phyloP scores from a whole-genome alignment of 2,113 vertebrate species.

The Euleptes europaea region DNA sequence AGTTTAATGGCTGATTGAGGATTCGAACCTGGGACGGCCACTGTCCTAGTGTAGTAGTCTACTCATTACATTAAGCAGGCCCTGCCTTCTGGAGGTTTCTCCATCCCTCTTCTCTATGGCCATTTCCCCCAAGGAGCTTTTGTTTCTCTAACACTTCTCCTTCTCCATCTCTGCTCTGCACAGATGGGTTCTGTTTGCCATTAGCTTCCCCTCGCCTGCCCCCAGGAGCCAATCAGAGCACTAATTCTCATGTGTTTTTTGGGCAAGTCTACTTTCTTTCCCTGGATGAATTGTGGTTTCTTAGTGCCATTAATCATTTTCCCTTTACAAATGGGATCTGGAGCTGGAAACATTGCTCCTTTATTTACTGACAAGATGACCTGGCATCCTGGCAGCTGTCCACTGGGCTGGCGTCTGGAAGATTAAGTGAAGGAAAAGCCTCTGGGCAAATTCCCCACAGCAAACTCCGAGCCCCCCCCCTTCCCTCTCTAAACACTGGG shows the following conservation, averaged over 20 bases:
- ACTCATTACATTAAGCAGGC: no score
- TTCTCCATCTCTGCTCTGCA: accelerated
- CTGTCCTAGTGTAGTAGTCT: no score
- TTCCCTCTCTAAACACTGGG: not conserved
- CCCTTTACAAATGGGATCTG: conserved; percentile 54
- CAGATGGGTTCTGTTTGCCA: conserved; percentile 57
- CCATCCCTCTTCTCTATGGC: not conserved
- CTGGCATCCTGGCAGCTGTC: conserved; percentile 59
- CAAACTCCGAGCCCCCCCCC: accelerated
- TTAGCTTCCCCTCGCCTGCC: conserved; percentile 36
- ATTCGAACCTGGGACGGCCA: no score
- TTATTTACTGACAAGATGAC: conserved; percentile 64
- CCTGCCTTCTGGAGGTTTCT: no score
- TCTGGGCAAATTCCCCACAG: conserved; percentile 20
- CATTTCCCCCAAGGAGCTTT: not conserved
- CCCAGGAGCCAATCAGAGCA: conserved; percentile 36
- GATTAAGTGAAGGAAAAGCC: conserved; percentile 17
- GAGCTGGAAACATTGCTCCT: conserved; percentile 68
- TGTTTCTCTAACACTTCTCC: not conserved
- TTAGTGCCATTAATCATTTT: conserved; percentile 69
- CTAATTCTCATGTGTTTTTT: conserved; percentile 59
- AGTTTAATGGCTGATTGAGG: no score
- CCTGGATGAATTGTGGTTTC: conserved; percentile 64
- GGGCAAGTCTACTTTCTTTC: conserved; percentile 63
- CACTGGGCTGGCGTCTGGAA: conserved; percentile 56